phyloP scores from a whole-genome alignment of 2,797 vertebrate genomes.

The Enteromius unitaeniatus region DNA sequence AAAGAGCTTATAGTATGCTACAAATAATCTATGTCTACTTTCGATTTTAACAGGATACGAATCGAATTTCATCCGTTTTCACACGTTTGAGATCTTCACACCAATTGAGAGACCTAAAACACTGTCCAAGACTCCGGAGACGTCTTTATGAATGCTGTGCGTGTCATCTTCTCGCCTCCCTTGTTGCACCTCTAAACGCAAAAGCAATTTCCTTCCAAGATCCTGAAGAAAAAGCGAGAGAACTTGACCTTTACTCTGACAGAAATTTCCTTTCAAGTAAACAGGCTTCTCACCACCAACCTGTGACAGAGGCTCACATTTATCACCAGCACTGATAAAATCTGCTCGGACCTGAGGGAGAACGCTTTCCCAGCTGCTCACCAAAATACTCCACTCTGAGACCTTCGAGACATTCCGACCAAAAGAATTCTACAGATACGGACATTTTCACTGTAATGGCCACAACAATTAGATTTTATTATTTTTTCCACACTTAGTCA shows the following conservation, averaged over 20 bases:
- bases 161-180: constrained; percentile 72
- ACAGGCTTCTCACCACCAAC: constrained; percentile 86
- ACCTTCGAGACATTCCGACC: constrained; percentile 26
- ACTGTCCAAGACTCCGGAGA: constrained; percentile 6
- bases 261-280: constrained; percentile 88
- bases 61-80: neutral
- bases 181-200: constrained; percentile 85
- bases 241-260: constrained; percentile 86
- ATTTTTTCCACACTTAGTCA: neutral
- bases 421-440: neutral
- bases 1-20: neutral
- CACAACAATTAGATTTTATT: neutral
- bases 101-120: constrained; percentile 7
- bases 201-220: constrained; percentile 83
- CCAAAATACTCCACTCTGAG: constrained; percentile 27
- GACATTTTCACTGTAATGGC: neutral
- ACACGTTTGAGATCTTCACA: neutral
- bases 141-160: constrained; percentile 40
- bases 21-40: neutral
- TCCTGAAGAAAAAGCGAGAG: constrained; percentile 70
- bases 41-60: constrained; percentile 10
- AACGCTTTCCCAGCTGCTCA: constrained; percentile 18
- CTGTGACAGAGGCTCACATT: constrained; percentile 75
- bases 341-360: constrained; percentile 40
- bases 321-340: constrained; percentile 78